These are phyloP conservation scores for Bergia sp. DNA, from an alignment of 92 coral and sea anemone species.

Conservation along the genomic window DNA sequence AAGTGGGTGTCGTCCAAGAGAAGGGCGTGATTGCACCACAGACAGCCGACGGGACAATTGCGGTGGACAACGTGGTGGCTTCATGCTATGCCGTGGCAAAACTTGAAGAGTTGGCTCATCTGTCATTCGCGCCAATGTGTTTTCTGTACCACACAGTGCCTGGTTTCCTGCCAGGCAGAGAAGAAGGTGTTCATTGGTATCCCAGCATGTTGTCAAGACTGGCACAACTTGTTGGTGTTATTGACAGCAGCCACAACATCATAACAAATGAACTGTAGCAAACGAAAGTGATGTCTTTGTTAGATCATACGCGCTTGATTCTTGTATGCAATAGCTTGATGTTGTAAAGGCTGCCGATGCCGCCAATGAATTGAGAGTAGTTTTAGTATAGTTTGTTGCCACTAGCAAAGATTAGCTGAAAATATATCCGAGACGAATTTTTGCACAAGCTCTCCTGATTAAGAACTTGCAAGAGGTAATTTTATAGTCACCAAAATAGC, in stretches of 20 bases:
- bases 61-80: slow-evolving; percentile 80
- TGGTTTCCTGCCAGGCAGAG: slow-evolving; percentile 4
- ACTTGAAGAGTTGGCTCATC: slow-evolving; percentile 68
- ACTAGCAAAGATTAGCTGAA: not conserved
- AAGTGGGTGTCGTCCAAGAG: slow-evolving; percentile 45
- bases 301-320: not conserved
- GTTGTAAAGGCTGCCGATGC: not conserved
- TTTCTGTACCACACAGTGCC: slow-evolving; percentile 57
- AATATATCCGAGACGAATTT: not conserved
- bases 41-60: slow-evolving; percentile 77
- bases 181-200: not conserved
- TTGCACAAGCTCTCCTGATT: not conserved
- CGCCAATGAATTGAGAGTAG: not conserved
- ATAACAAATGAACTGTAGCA: not conserved
- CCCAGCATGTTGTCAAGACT: not conserved
- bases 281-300: not conserved
- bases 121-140: slow-evolving; percentile 76
- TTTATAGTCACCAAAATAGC: not conserved
- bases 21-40: slow-evolving; percentile 86
- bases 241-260: not conserved
- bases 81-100: slow-evolving; percentile 84
- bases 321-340: not conserved
- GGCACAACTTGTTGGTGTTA: slow-evolving; percentile 4
- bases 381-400: not conserved
- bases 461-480: not conserved